These are phyloP conservation scores for Rhyacophila evoluta DNA, from an alignment of 2,888 invertebrate species.

Conservation along the genomic window DNA sequence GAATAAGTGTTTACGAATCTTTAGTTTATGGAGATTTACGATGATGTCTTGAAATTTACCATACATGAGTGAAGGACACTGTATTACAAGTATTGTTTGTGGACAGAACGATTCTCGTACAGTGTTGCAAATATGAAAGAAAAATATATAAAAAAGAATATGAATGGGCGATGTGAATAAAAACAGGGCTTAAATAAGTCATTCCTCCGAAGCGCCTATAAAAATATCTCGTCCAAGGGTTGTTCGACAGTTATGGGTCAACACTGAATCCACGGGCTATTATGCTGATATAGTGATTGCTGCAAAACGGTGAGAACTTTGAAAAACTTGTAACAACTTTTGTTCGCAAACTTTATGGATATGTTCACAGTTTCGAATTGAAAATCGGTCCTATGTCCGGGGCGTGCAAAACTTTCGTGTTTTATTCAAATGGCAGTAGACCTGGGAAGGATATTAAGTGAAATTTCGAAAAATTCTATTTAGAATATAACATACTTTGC, in stretches of 20 bases:
- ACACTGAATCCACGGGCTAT: background rate
- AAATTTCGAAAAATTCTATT: too few species aligned
- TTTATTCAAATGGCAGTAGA: background rate
- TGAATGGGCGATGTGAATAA: too few species aligned
- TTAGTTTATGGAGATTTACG: too few species aligned
- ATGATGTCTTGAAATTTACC: too few species aligned
- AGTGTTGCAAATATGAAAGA: too few species aligned
- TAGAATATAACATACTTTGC: too few species aligned
- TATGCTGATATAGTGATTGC: background rate
- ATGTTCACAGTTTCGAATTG: constrained; percentile 12
- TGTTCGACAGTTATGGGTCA: background rate
- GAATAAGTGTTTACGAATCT: too few species aligned
- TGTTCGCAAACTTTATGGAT: constrained; percentile 22
- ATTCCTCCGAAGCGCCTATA: background rate
- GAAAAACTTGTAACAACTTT: constrained; percentile 20
- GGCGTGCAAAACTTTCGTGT: background rate
- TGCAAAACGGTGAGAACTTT: background rate
- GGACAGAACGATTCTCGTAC: too few species aligned
- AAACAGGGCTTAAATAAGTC: too few species aligned
- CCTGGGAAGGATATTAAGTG: background rate
- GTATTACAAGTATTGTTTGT: too few species aligned
- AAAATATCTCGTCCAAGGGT: background rate
- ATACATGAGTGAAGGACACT: too few species aligned
- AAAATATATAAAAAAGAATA: too few species aligned
- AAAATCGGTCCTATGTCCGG: background rate